These are phyloP conservation scores for Aricia agestis DNA, from an alignment of 1,140 invertebrate genomes.

Conservation along the genomic window DNA sequence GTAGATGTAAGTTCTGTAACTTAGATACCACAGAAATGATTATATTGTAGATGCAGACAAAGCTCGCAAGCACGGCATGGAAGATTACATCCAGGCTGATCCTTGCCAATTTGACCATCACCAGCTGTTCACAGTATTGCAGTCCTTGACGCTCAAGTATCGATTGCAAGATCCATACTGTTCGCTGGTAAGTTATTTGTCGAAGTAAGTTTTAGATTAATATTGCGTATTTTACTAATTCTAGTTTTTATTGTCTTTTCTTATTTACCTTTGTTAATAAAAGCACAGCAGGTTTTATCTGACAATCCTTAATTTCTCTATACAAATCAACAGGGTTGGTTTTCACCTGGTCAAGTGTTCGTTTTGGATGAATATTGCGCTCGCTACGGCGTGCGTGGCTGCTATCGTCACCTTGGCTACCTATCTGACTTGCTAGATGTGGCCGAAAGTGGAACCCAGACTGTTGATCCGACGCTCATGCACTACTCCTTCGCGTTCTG, in stretches of 20 bases:
- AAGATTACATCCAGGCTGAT: constrained; percentile 98
- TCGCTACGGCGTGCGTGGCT: constrained; percentile 96
- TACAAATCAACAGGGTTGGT: constrained; percentile 97
- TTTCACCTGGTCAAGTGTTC: constrained; percentile 98
- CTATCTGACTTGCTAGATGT: constrained; percentile 96
- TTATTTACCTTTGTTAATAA: too few species aligned
- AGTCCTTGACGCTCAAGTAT: constrained; percentile 95
- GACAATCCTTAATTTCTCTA: too few species aligned
- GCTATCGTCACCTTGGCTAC: constrained; percentile 97
- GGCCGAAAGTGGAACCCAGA: constrained; percentile 91
- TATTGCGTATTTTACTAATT: too few species aligned
- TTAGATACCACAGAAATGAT: not conserved
- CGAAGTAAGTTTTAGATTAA: not conserved
- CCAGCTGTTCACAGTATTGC: constrained; percentile 92
- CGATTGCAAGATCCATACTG: constrained; percentile 97
- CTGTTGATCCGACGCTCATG: constrained; percentile 98
- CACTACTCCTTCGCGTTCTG: constrained; percentile 99
- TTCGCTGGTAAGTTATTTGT: constrained; percentile 85
- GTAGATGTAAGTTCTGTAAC: too few species aligned
- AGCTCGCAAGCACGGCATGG: constrained; percentile 98
- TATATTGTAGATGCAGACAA: constrained; percentile 89
- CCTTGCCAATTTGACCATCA: constrained; percentile 98
- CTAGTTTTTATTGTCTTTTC: too few species aligned
- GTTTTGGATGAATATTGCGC: constrained; percentile 99
- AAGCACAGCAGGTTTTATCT: too few species aligned